Percentiles rank a stretch among this genome's conserved stretches.
These are phyloP conservation scores for Parnassius smintheus DNA, from an alignment of 2,888 invertebrate genomes.

Conservation along the genomic window DNA sequence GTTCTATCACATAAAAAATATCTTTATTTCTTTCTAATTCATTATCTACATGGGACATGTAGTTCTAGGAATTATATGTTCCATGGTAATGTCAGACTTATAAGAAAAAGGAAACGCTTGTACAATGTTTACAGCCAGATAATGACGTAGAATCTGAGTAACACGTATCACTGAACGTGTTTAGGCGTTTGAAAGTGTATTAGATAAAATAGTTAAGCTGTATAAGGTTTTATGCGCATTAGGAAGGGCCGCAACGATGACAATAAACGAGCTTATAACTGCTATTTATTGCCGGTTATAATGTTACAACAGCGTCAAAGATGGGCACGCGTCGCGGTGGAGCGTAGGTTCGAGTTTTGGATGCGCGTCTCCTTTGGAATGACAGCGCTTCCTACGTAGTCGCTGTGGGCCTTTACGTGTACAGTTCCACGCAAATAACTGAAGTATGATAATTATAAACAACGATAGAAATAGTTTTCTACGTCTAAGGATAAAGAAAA, in stretches of 20 bases:
- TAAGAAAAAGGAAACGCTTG: no score
- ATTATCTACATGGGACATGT: no score
- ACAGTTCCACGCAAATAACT: no score
- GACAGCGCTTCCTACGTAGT: conserved; percentile 31
- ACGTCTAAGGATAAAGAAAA: no score
- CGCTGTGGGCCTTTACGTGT: conserved; percentile 19
- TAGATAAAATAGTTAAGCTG: conserved; percentile 9
- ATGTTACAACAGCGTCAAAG: conserved; percentile 15
- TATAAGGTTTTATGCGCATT: conserved; percentile 15
- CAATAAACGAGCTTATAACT: conserved; percentile 18
- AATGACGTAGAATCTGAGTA: no score
- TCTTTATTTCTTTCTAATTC: no score
- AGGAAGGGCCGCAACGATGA: conserved; percentile 19
- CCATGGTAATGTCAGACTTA: no score
- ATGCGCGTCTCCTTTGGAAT: conserved; percentile 34
- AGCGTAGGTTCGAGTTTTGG: conserved; percentile 43
- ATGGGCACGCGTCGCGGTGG: conserved; percentile 36
- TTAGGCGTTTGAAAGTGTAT: conserved; percentile 11
- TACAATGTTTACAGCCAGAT: no score
- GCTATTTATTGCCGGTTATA: conserved; percentile 24
- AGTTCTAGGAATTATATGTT: no score
- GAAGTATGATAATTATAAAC: no score
- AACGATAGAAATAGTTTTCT: no score
- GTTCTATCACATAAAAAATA: no score
- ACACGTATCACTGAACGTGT: not conserved